phyloP scores from a whole-genome alignment of 1,140 invertebrate genomes.

The Lepidurus apus region DNA sequence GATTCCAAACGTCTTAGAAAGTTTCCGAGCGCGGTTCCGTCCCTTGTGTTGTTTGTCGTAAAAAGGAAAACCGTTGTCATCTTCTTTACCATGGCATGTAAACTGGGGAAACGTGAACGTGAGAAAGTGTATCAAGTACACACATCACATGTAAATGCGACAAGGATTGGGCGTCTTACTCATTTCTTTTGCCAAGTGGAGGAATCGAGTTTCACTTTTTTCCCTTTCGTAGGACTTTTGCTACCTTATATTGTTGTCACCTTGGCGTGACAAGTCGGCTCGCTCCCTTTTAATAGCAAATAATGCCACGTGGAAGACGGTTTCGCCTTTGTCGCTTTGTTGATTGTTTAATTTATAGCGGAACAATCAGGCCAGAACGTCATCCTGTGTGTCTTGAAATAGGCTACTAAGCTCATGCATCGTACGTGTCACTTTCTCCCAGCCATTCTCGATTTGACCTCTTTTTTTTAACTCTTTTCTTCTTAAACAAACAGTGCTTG shows the following conservation, averaged over 20 bases:
- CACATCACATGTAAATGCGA: not conserved
- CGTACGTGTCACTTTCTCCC: no score
- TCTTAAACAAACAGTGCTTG: no score
- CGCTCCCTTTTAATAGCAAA: conserved; percentile 10
- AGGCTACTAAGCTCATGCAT: no score
- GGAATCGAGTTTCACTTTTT: conserved; percentile 22
- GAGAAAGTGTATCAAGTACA: not conserved
- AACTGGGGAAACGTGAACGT: not conserved
- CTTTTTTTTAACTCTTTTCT: no score
- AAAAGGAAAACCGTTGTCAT: conserved; percentile 10
- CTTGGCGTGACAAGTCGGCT: conserved; percentile 1
- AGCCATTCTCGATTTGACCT: no score
- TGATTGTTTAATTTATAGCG: not conserved
- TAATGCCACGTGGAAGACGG: conserved; percentile 2
- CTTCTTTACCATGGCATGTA: conserved; percentile 10
- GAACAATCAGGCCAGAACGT: conserved; percentile 3
- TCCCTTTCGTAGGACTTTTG: not conserved
- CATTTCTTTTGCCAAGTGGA: not conserved
- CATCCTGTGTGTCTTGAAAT: not conserved
- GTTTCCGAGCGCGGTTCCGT: conserved; percentile 3
- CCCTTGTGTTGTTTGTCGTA: not conserved
- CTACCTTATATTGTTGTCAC: not conserved
- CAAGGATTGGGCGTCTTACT: not conserved
- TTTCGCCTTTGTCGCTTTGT: conserved; percentile 10
- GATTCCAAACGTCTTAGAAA: not conserved